Conservation (phyloP, 2,113 vertebrate species). For the Entosphenus tridentatus region DNA sequence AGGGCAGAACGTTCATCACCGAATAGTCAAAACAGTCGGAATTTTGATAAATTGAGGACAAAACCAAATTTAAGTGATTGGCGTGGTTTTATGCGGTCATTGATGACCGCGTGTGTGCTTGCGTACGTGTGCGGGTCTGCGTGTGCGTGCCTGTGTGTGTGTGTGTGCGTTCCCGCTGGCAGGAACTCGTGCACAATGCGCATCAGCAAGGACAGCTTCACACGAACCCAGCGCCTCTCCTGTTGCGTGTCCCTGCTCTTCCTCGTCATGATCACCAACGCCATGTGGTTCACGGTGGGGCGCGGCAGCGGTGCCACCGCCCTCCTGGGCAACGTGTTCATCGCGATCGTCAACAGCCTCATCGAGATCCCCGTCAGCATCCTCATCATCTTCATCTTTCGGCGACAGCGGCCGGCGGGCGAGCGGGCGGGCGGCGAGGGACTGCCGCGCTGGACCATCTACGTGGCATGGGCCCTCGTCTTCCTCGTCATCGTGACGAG, state of each 20-base stretch:
- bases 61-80: too few relatives aligned
- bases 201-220: background rate
- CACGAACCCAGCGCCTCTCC: background rate
- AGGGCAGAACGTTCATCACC: too few relatives aligned
- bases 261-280: conserved; percentile 1
- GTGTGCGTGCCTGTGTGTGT: too few relatives aligned
- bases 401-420: background rate
- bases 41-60: too few relatives aligned
- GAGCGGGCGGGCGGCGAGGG: background rate
- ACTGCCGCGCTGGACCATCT: background rate
- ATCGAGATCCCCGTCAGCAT: background rate
- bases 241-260: conserved; percentile 2
- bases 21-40: too few relatives aligned
- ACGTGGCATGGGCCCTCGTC: background rate
- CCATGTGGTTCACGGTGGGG: background rate
- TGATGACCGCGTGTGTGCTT: too few relatives aligned
- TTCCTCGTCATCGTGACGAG: background rate
- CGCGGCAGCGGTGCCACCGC: too few relatives aligned
- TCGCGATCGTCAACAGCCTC: background rate
- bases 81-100: too few relatives aligned
- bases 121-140: too few relatives aligned
- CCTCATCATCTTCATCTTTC: background rate
- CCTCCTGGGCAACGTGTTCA: background rate
- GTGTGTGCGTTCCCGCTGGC: too few relatives aligned
- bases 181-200: too few relatives aligned